Percentiles rank a stretch among this genome's conserved stretches.
Conservation (phyloP, 92 coral and sea anemone genomes). For the Chrysogorgia sp. region DNA sequence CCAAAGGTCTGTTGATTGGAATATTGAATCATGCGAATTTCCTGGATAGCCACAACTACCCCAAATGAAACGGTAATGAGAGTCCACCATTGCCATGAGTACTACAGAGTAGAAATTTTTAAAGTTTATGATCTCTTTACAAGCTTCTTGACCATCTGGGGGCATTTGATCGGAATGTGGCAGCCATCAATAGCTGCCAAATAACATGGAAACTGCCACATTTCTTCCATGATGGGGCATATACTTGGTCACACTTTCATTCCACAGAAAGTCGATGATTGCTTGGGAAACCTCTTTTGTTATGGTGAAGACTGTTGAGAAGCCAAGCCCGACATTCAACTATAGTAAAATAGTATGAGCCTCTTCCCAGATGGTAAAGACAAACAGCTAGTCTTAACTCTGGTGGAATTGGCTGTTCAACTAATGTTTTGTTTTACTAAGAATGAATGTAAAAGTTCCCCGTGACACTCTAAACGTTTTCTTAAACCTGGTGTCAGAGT, state of each 20-base stretch:
- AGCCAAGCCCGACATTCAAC: background rate
- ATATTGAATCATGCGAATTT: slow-evolving; percentile 56
- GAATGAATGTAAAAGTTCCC: slow-evolving; percentile 2
- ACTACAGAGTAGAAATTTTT: slow-evolving; percentile 60
- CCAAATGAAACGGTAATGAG: slow-evolving; percentile 57
- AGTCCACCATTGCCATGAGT: slow-evolving; percentile 65
- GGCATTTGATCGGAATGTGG: slow-evolving; percentile 57
- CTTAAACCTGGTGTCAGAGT: slow-evolving; percentile 21
- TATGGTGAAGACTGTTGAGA: background rate
- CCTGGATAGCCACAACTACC: slow-evolving; percentile 58
- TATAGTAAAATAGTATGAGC: slow-evolving; percentile 18
- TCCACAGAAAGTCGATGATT: background rate
- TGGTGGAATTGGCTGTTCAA: slow-evolving; percentile 26
- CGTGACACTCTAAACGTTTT: slow-evolving; percentile 20
- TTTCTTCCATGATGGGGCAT: slow-evolving; percentile 48
- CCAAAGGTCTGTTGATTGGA: slow-evolving; percentile 55
- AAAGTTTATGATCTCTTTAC: slow-evolving; percentile 57
- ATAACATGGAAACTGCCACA: slow-evolving; percentile 64
- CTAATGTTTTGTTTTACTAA: background rate
- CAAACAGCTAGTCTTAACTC: slow-evolving; percentile 18
- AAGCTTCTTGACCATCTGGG: slow-evolving; percentile 58
- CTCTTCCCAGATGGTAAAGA: slow-evolving; percentile 27
- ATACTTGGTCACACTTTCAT: background rate
- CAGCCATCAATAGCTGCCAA: slow-evolving; percentile 66
- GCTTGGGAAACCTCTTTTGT: background rate